Conservation (phyloP, 2,888 invertebrate genomes). For the Glyphotaelius pellucidus region DNA sequence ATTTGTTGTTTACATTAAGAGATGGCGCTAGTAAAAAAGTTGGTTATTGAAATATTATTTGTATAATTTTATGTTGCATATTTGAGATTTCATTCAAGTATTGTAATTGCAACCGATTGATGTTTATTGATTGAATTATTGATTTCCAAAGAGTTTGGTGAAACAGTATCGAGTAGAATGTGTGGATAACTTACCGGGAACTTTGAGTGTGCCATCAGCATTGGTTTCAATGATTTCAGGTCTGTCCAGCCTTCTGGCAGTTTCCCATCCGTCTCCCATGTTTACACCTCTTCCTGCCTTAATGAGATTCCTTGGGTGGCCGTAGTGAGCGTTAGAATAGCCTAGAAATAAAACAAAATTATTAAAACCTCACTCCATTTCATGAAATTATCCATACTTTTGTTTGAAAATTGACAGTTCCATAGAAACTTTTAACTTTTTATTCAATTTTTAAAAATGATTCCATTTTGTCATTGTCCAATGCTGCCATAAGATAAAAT, state of each 20-base stretch:
- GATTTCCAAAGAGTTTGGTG: background rate
- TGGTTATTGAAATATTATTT: background rate
- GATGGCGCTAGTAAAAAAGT: background rate
- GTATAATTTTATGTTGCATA: no score
- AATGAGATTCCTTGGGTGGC: conserved; percentile 80
- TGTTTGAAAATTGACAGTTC: background rate
- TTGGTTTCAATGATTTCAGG: conserved; percentile 78
- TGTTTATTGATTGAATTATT: background rate
- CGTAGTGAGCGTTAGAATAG: conserved; percentile 81
- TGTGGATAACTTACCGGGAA: conserved; percentile 72
- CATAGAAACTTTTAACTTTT: background rate
- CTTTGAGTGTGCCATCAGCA: conserved; percentile 77
- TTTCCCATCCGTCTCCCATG: conserved; percentile 84
- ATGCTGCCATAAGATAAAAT: background rate
- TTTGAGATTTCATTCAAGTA: no score
- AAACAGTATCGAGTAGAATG: background rate
- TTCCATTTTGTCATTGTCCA: background rate
- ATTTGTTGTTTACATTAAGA: background rate
- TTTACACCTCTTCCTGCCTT: conserved; percentile 75
- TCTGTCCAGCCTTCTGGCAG: conserved; percentile 79
- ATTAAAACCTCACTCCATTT: conserved; percentile 5
- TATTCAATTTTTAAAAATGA: background rate
- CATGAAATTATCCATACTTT: background rate
- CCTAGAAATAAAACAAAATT: conserved; percentile 68
- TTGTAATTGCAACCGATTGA: background rate